Base-by-base conservation (phyloP, 1,140 invertebrate genomes). In the Thereuonema tuberculata region DNA sequence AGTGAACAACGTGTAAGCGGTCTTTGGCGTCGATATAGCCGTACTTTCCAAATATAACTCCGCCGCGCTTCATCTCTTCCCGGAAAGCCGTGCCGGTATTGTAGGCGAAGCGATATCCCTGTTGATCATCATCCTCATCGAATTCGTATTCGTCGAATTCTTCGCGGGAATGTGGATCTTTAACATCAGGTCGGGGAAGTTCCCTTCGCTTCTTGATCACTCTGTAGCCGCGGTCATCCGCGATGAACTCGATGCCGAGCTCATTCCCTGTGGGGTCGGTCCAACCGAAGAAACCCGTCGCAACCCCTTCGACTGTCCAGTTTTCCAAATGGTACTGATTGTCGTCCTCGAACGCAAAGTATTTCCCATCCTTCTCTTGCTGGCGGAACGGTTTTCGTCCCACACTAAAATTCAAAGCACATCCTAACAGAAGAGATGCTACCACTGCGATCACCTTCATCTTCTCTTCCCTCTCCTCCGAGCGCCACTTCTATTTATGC, bases 31-130 rank as follows among this genome's bases (percentile, higher is more conserved):
- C 26, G 2, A 59, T 48, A 25, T 53, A 59, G 9, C 57, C 57
- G 27, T 59, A 59, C 28, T 59, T 59, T 3, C 57, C 57, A 24
- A 49, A 59, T 5, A 59, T 52, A 3, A 59, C 5, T 49, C 57
- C 57, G n/a, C 27, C 23, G 9, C 57, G 3, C 46, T 53, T 59
- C 25, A 49, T 14, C 25, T 59, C 57, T 12, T 49, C 57, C 20
- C 57, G 37, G 29, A 59, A 59, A 49, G 43, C 2, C 20, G 14
- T 59, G 9, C 43, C 57, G 17, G 46, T 59, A 24, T 23, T 27
- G 25, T 53, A 59, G 21, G n/a, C 27, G 27, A 59, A 59, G n/a
- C 20, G 43, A 20, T 50, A 53, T 20, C n/a, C 2, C 12, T n/a
- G 3, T 2, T 12, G 25, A 25, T 46, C 49, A 24, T 59, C 27